Conservation (phyloP, 2,797 vertebrate genomes). For the Peromyscus melanophrys region DNA sequence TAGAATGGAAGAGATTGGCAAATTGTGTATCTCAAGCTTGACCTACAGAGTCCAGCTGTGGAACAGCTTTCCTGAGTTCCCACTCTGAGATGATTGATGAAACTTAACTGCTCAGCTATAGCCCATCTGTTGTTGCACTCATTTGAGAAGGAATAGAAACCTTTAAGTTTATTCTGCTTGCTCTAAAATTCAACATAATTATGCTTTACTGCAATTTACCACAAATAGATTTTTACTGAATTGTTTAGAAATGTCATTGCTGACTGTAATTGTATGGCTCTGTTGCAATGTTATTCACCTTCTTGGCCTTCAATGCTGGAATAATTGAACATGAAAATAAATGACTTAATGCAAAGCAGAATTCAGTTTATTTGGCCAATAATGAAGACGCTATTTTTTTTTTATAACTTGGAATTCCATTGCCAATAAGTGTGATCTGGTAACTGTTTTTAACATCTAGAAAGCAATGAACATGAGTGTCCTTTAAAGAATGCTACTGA, state of each 20-base stretch:
- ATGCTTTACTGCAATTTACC: background rate
- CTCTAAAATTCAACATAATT: conserved; percentile 40
- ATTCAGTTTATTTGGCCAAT: background rate
- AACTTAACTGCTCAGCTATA: background rate
- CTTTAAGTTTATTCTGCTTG: background rate
- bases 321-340: conserved; percentile 51
- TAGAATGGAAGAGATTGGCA: background rate
- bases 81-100: background rate
- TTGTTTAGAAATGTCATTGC: conserved; percentile 40
- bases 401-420: conserved; percentile 52
- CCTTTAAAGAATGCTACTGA: conserved; percentile 29
- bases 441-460: conserved; percentile 65
- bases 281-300: background rate
- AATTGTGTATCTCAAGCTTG: background rate
- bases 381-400: background rate
- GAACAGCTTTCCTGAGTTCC: background rate
- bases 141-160: conserved; percentile 4
- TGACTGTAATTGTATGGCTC: background rate
- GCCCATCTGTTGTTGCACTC: background rate
- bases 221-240: conserved; percentile 36
- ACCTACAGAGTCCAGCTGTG: background rate
- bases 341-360: conserved; percentile 49
- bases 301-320: conserved; percentile 51
- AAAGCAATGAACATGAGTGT: background rate
- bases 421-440: conserved; percentile 39